These are phyloP conservation scores for Diplodus sargus DNA, from an alignment of 2,797 vertebrate species.

Conservation along the genomic window DNA sequence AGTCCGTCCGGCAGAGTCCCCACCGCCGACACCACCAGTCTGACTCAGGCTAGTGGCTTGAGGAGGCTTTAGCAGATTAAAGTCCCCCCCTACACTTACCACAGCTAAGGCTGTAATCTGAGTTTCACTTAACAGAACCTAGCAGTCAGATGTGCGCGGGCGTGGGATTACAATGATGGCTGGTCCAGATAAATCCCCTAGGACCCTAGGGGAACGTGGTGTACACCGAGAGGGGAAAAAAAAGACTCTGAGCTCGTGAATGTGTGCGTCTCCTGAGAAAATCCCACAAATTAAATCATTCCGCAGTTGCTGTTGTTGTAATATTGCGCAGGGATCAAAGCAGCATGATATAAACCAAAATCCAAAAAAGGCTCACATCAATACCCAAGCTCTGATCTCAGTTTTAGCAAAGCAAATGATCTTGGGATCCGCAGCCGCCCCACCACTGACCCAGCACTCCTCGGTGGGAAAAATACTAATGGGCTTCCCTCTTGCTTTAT, in stretches of 20 bases:
- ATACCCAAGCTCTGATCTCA: slow-evolving; percentile 42
- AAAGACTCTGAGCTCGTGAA: neutral
- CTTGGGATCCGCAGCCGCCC: slow-evolving; percentile 31
- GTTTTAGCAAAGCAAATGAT: slow-evolving; percentile 55
- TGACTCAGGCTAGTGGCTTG: slow-evolving; percentile 38
- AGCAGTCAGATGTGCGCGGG: slow-evolving; percentile 60
- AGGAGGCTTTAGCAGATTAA: slow-evolving; percentile 74
- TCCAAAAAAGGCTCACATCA: slow-evolving; percentile 39
- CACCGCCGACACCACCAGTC: slow-evolving; percentile 1
- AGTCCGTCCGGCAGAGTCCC: slow-evolving; percentile 32
- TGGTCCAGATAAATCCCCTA: slow-evolving; percentile 66
- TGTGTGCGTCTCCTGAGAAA: neutral
- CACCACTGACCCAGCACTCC: slow-evolving; percentile 27
- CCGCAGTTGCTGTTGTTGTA: slow-evolving; percentile 25
- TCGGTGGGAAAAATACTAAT: slow-evolving; percentile 45
- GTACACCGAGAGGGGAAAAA: slow-evolving; percentile 6
- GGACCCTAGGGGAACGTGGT: slow-evolving; percentile 21
- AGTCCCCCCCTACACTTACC: slow-evolving; percentile 55
- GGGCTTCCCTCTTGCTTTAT: slow-evolving; percentile 29
- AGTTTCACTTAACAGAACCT: slow-evolving; percentile 72
- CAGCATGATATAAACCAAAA: slow-evolving; percentile 14
- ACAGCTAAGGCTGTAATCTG: slow-evolving; percentile 68
- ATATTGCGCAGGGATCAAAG: slow-evolving; percentile 35
- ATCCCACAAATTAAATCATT: slow-evolving; percentile 17
- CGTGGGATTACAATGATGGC: slow-evolving; percentile 72